Conservation (phyloP, 2,113 vertebrate species). For the Lanius ludovicianus region DNA sequence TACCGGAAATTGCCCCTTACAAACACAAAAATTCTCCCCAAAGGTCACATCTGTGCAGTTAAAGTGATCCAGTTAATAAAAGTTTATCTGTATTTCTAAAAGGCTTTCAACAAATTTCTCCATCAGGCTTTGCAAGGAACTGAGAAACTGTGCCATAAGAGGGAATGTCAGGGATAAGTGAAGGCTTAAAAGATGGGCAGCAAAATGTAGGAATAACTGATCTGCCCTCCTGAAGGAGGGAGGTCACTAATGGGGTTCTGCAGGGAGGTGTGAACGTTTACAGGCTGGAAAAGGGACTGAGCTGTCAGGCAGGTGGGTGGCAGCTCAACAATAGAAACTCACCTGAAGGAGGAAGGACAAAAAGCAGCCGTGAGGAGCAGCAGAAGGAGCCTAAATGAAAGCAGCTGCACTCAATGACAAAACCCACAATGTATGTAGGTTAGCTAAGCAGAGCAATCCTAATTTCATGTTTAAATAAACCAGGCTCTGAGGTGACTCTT, state of each 20-base stretch:
- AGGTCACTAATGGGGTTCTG: neutral
- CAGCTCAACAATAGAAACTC: neutral
- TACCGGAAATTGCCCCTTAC: neutral
- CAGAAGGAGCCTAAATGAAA: neutral
- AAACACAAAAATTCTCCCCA: neutral
- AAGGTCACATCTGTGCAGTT: neutral
- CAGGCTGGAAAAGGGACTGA: neutral
- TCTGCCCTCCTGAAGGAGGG: neutral
- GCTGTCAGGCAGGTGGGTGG: neutral
- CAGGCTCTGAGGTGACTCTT: neutral
- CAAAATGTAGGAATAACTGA: neutral
- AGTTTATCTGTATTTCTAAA: neutral
- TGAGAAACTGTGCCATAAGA: neutral
- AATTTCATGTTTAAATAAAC: neutral
- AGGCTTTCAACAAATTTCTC: neutral
- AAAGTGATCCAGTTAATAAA: neutral
- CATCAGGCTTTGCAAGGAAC: neutral
- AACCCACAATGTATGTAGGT: neutral
- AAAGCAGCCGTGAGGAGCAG: neutral
- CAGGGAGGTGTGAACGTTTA: neutral
- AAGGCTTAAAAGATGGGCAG: neutral
- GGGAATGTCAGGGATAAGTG: neutral
- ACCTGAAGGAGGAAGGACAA: neutral
- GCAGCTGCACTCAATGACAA: neutral
- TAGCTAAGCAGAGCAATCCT: neutral